Base-by-base conservation (phyloP, 2,888 invertebrate species). In the Diadromus collaris region DNA sequence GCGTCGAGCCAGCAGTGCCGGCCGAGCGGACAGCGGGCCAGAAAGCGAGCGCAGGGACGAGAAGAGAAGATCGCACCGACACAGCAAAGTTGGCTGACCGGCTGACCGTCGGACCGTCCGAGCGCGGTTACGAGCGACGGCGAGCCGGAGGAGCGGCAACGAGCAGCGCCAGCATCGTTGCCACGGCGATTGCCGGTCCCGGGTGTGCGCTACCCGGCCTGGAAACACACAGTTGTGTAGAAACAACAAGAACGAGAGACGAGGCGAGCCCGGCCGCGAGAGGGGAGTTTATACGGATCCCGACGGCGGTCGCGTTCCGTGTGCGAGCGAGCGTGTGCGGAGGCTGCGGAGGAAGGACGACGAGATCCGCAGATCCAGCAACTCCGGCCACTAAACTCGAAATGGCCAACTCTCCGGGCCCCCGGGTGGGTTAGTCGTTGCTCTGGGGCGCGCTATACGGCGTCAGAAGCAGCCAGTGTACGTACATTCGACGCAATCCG, bases 71-170 rank as follows among this genome's bases (percentile, higher is more conserved):
- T n/a, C n/a, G 54, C 29, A 29, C 54, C 54, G 56, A 34, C 51
- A 60, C 65, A 80, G 85, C 80, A 82, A 86, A 87, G 85, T 86
- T 87, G 82, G 83, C 82, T 80, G 85, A 84, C 82, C 84, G 81
- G 79, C 78, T 78, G 85, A 82, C 82, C 84, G 79, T 83, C 83
- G 81, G 81, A 85, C 76, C 82, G 83, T 83, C 83, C 78, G 51
- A n/a, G n/a, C n/a, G 81, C 72, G 80, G 78, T 80, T 76, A 81
- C 78, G 81, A 83, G 79, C 72, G 73, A n/a, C 72, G 67, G 78
- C n/a, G 78, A 74, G 71, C 80, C 71, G n/a, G n/a, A 73, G 79
- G 72, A 78, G 82, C n/a, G n/a, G n/a, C 79, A 77, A 75, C 74
- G 68, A 69, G 77, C 76, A 71, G 78, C 65, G 65, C 80, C 67